Conservation (phyloP, 2,113 vertebrate species). For the Trematomus loennbergii region DNA sequence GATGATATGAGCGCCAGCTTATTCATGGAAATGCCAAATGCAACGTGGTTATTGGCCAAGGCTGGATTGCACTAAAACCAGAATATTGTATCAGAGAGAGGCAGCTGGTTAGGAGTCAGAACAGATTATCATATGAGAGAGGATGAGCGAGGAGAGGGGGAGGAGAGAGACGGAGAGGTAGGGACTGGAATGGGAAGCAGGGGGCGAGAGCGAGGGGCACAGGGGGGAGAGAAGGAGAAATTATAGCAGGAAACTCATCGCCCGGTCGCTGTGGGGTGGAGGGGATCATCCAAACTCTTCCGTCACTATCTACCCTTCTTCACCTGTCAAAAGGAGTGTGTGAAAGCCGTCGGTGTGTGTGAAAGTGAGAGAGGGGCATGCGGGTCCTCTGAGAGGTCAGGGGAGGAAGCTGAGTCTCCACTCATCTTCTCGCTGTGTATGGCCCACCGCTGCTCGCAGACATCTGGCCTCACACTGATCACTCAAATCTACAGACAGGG, state of each 20-base stretch:
- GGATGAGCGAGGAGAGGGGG: conserved; percentile 75
- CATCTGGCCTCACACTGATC: conserved; percentile 81
- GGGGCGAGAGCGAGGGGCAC: conserved; percentile 61
- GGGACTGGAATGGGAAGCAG: conserved; percentile 64
- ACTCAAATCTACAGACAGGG: conserved; percentile 72
- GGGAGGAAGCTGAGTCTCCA: conserved; percentile 70
- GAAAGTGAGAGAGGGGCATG: conserved; percentile 24
- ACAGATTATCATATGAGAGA: conserved; percentile 85
- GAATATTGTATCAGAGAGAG: conserved; percentile 86
- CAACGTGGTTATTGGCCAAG: conserved; percentile 80
- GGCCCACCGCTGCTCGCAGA: conserved; percentile 73
- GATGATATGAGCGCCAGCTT: conserved; percentile 72
- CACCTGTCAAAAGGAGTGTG: conserved; percentile 70
- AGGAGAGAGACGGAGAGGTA: conserved; percentile 32
- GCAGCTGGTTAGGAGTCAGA: conserved; percentile 87
- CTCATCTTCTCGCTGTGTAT: conserved; percentile 69
- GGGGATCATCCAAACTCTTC: conserved; percentile 74
- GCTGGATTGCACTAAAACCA: conserved; percentile 85
- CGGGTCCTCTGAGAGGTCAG: conserved; percentile 76
- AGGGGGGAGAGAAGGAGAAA: conserved; percentile 47
- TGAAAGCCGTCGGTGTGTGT: conserved; percentile 39
- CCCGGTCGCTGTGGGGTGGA: conserved; percentile 70
- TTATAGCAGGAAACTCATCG: conserved; percentile 73
- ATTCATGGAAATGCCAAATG: conserved; percentile 82
- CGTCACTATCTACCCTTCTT: conserved; percentile 72